phyloP scores from a whole-genome alignment of 2,797 vertebrate species.

The Pseudopleuronectes americanus region DNA sequence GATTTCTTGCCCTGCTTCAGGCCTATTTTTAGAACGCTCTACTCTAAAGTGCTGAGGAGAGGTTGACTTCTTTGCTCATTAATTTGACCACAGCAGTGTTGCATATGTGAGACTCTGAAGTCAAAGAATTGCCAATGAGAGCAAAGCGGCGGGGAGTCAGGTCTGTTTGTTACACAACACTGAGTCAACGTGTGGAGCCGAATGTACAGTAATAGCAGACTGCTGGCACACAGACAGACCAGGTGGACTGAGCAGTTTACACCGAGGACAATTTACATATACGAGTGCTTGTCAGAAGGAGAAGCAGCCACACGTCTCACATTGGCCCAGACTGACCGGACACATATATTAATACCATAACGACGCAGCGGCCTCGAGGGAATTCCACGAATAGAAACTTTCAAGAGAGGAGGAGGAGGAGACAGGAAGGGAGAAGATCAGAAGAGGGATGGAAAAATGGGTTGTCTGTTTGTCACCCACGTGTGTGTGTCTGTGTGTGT shows the following conservation, averaged over 20 bases:
- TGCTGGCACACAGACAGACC: conserved; percentile 43
- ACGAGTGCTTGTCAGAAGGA: neutral
- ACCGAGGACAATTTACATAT: conserved; percentile 29
- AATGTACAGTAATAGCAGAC: conserved; percentile 62
- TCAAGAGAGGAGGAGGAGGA: conserved; percentile 40
- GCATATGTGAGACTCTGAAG: conserved; percentile 30
- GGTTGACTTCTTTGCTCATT: conserved; percentile 39
- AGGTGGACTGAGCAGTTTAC: conserved; percentile 49
- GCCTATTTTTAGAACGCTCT: conserved; percentile 10
- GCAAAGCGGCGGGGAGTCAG: conserved; percentile 28
- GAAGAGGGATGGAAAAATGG: conserved; percentile 50
- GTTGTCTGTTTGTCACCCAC: conserved; percentile 66
- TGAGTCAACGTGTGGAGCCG: conserved; percentile 55
- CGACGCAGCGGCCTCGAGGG: conserved; percentile 52
- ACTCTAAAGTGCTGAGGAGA: neutral
- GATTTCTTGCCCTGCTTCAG: conserved; percentile 1
- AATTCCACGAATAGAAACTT: conserved; percentile 64
- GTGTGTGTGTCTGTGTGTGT: conserved; percentile 28
- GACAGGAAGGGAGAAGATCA: conserved; percentile 49
- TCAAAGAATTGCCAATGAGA: conserved; percentile 39
- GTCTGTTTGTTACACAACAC: conserved; percentile 70
- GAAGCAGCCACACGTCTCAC: conserved; percentile 35
- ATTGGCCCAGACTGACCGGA: conserved; percentile 40
- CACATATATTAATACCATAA: conserved; percentile 54
- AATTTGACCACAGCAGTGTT: conserved; percentile 30